Percentiles rank a stretch among this genome's conserved stretches.
These are phyloP conservation scores for Sclerurus mexicanus DNA, from an alignment of 2,113 vertebrate species.

Conservation along the genomic window DNA sequence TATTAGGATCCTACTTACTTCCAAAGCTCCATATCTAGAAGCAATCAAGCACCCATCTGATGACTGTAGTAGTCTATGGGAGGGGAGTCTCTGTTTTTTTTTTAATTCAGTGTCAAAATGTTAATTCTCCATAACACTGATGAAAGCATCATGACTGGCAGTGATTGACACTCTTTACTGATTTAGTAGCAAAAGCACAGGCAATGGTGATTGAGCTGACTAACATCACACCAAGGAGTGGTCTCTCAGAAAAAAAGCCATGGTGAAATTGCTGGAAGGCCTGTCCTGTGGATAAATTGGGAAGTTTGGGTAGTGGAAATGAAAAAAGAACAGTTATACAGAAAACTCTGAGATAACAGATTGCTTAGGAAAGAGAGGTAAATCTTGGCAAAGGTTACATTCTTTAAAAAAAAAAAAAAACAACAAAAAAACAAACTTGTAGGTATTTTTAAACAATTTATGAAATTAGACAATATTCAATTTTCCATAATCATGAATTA, in stretches of 20 bases:
- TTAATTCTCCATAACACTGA: background rate
- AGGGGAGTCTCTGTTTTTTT: background rate
- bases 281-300: constrained; percentile 18
- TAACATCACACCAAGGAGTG: background rate
- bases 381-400: background rate
- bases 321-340: constrained; percentile 28
- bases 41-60: background rate
- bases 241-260: background rate
- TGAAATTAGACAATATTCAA: background rate
- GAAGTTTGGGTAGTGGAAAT: background rate
- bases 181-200: background rate
- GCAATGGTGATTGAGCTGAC: background rate
- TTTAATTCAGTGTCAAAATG: background rate
- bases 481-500: background rate
- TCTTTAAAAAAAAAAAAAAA: background rate
- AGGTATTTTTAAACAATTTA: background rate
- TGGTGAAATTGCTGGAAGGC: background rate
- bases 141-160: background rate
- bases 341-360: background rate
- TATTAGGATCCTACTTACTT: background rate
- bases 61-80: background rate
- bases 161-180: background rate
- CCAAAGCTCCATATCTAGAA: background rate
- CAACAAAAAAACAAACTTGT: background rate
- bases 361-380: background rate